Conservation (phyloP, 1,140 invertebrate genomes). For the Cydia fagiglandana region DNA sequence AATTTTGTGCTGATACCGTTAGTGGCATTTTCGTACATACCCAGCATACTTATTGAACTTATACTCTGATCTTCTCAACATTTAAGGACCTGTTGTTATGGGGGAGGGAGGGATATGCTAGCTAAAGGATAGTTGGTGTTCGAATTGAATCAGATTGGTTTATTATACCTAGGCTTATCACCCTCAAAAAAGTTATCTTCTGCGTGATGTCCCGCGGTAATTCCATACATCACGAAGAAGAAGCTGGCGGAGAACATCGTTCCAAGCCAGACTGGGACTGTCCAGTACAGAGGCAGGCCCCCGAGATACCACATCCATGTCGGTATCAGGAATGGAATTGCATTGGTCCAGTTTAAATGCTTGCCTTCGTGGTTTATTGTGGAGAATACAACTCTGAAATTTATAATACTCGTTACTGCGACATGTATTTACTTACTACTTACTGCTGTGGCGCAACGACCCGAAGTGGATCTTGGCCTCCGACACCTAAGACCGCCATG, state of each 20-base stretch:
- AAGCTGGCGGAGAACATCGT: constrained; percentile 81
- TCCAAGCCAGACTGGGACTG: constrained; percentile 79
- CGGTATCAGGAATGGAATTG: constrained; percentile 53
- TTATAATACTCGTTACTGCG: neutral
- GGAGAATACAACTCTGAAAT: constrained; percentile 46
- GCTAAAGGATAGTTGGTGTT: too few species aligned
- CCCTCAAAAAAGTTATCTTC: constrained; percentile 91
- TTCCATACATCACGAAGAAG: constrained; percentile 82
- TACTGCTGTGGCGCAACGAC: too few species aligned
- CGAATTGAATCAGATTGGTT: too few species aligned
- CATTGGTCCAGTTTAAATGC: constrained; percentile 45
- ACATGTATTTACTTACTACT: too few species aligned
- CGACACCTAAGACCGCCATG: too few species aligned
- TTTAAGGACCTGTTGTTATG: too few species aligned
- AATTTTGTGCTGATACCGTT: too few species aligned
- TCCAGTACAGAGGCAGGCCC: constrained; percentile 49
- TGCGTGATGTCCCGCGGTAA: constrained; percentile 90
- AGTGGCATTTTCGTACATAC: too few species aligned
- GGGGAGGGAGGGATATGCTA: too few species aligned
- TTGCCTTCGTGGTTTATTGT: constrained; percentile 46
- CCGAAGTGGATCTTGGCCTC: too few species aligned
- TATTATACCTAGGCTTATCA: constrained; percentile 81
- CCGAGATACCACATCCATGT: constrained; percentile 61
- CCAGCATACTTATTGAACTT: too few species aligned
- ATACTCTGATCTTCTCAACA: too few species aligned